These are phyloP conservation scores for Neodontobutis hainanensis DNA, from an alignment of 2,113 vertebrate genomes.

Conservation along the genomic window DNA sequence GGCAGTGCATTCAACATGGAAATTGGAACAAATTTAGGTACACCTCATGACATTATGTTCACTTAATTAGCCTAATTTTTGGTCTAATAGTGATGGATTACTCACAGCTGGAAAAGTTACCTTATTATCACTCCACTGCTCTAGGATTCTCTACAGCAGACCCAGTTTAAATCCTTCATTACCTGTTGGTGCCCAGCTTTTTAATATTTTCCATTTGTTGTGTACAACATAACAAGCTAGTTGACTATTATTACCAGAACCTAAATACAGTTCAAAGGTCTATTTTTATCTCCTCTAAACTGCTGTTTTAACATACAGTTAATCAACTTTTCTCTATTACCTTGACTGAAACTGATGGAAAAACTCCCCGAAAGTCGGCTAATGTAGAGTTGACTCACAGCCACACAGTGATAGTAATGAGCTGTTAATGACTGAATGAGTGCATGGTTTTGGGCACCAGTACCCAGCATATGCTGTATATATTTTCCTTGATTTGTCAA, in stretches of 20 bases:
- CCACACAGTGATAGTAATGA: slow-evolving; percentile 47
- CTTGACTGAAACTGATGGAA: slow-evolving; percentile 9
- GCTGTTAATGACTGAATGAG: slow-evolving; percentile 49
- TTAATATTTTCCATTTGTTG: too few species aligned
- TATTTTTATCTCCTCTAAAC: too few species aligned
- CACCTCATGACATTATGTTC: not conserved
- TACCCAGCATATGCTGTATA: slow-evolving; percentile 31
- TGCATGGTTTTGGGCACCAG: slow-evolving; percentile 37
- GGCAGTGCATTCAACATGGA: slow-evolving; percentile 7
- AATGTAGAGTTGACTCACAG: slow-evolving; percentile 24
- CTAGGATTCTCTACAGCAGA: not conserved
- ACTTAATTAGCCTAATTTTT: not conserved
- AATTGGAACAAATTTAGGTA: not conserved
- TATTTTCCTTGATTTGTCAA: slow-evolving; percentile 42
- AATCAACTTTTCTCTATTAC: slow-evolving; percentile 1
- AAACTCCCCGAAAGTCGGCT: slow-evolving; percentile 33
- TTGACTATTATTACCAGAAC: too few species aligned
- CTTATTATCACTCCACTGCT: not conserved
- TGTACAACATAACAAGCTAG: too few species aligned
- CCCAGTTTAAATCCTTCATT: not conserved
- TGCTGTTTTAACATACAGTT: not conserved
- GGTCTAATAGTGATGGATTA: slow-evolving; percentile 4
- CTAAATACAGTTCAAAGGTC: too few species aligned
- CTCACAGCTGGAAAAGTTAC: not conserved
- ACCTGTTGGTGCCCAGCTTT: too few species aligned